Base-by-base conservation (phyloP, 2,888 invertebrate genomes). In the Campoplex nolae region DNA sequence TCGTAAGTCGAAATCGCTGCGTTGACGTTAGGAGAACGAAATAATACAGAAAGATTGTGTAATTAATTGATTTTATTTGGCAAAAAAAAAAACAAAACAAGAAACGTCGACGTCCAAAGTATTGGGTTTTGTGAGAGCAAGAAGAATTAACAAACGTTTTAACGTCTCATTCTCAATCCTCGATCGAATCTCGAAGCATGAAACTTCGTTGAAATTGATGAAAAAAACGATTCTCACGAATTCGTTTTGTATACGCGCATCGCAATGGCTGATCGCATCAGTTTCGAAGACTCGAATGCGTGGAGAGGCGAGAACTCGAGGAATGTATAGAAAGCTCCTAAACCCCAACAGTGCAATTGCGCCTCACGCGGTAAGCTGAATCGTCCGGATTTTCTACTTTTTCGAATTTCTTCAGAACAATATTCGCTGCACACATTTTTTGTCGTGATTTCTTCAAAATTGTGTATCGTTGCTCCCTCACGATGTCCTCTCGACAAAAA, bases 231-330 rank as follows among this genome's bases (percentile, higher is more conserved):
- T 0, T 11, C 28, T 32, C 4, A 16, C 62, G 32, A 51, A 51
- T 6, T 62, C 62, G 16, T 16, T 32, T 2, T 3, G 42, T 23
- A 13, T 11, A 32, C 58, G 48, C 42, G 70, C 32, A 32, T 62
- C 16, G 38, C 54, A 62, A 79, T 79, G 79, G 56, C 45, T 56
- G 70, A 32, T 45, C 42, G 23, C 23, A n/a, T 8, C 28, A 28
- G 32, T 32, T 79, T 48, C 45, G 70, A 58, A 58, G 79, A 79
- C 70, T 79, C 18, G n/a, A 70, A 79, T 45, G 79, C 79, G 42
- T 45, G 79, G 32, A 70, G 18, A 45, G 62, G 58, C 70, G 45
- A 23, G 58, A 70, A 56, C 42, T 28, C 70, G 56, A 28, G 42
- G 4, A 45, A 32, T 48, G 28, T 48, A 32, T 9, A 35, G 68